A percentile compares a stretch with the other conserved stretches of the same genome.
phyloP scores from a whole-genome alignment of 30 jellyfish, hydroid and myxozoan genomes.

The Hydractinia symbiolongicarpus region DNA sequence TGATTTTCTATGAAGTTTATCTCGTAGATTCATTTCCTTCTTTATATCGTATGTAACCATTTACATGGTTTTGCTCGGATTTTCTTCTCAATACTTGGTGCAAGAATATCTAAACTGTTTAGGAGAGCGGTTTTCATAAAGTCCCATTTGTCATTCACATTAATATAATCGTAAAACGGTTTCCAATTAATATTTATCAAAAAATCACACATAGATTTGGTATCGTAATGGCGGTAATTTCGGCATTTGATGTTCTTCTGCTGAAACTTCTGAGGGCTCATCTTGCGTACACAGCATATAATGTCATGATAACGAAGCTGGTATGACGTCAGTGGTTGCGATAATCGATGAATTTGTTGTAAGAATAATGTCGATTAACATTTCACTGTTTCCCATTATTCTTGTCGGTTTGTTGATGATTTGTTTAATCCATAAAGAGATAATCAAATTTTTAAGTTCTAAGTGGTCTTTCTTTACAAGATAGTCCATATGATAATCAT shows the following conservation, averaged over 20 bases:
- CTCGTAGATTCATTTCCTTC: conserved; percentile 34
- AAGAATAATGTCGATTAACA: background rate
- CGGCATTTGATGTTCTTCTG: conserved; percentile 36
- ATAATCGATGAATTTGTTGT: conserved; percentile 9
- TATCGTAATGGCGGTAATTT: conserved; percentile 19
- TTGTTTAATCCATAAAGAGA: conserved; percentile 2
- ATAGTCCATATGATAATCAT: background rate
- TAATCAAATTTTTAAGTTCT: background rate
- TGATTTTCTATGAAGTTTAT: background rate
- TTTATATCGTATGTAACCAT: conserved; percentile 42
- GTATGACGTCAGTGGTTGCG: conserved; percentile 27
- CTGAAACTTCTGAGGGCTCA: conserved; percentile 13
- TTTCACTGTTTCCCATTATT: conserved; percentile 1
- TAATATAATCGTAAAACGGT: conserved; percentile 4
- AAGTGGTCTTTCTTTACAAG: conserved; percentile 19
- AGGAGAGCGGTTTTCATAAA: conserved; percentile 11
- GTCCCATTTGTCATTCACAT: conserved; percentile 25
- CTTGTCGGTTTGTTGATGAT: conserved; percentile 1
- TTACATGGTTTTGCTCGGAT: conserved; percentile 36
- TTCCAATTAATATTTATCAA: background rate
- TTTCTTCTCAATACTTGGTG: conserved; percentile 1
- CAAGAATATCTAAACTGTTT: background rate
- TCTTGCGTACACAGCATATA: conserved; percentile 34
- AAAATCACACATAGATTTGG: conserved; percentile 18
- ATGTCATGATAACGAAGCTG: conserved; percentile 28